Percentiles rank a stretch among this genome's conserved stretches.
Evolutionary conservation across 2,888 invertebrate species (phyloP).

Genomic region (Parnassius apollo): DNA sequence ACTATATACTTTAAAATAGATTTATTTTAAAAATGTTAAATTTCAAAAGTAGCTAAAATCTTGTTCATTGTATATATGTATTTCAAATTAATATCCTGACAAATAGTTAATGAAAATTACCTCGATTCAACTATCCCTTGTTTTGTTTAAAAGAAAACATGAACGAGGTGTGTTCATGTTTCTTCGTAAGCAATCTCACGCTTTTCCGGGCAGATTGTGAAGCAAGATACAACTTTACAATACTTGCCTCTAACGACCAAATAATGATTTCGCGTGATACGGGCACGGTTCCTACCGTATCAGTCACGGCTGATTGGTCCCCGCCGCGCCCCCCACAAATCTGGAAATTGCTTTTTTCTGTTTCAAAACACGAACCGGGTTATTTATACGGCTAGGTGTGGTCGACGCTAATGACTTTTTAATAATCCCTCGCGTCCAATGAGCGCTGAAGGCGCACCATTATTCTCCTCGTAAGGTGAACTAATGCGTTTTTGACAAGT

Average conservation of each 20-base stretch:
- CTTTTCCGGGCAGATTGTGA: slow-evolving; percentile 45
- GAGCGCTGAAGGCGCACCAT: slow-evolving; percentile 68
- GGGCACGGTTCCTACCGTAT: slow-evolving; percentile 71
- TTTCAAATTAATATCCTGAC: too few relatives aligned
- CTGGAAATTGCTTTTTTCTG: slow-evolving; percentile 74
- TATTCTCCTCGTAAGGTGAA: slow-evolving; percentile 59
- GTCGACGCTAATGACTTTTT: slow-evolving; percentile 75
- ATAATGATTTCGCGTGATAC: slow-evolving; percentile 79
- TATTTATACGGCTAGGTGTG: slow-evolving; percentile 70
- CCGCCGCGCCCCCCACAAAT: slow-evolving; percentile 59
- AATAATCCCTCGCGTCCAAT: slow-evolving; percentile 75
- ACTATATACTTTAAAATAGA: too few relatives aligned
- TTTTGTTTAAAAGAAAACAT: too few relatives aligned
- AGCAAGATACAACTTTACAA: slow-evolving; percentile 42
- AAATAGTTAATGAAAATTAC: too few relatives aligned
- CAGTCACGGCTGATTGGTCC: slow-evolving; percentile 73
- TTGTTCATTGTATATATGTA: too few relatives aligned
- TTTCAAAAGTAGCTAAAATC: too few relatives aligned
- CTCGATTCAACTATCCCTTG: too few relatives aligned
- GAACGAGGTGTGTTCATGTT: too few relatives aligned
- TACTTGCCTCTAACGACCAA: slow-evolving; percentile 73
- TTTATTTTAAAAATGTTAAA: too few relatives aligned
- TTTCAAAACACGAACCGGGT: slow-evolving; percentile 60
- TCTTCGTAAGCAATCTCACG: slow-evolving; percentile 1
- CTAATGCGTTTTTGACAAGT: slow-evolving; percentile 81